Evolutionary conservation across 2,113 vertebrate genomes (phyloP).

Genomic region (Xiphophorus couchianus): DNA sequence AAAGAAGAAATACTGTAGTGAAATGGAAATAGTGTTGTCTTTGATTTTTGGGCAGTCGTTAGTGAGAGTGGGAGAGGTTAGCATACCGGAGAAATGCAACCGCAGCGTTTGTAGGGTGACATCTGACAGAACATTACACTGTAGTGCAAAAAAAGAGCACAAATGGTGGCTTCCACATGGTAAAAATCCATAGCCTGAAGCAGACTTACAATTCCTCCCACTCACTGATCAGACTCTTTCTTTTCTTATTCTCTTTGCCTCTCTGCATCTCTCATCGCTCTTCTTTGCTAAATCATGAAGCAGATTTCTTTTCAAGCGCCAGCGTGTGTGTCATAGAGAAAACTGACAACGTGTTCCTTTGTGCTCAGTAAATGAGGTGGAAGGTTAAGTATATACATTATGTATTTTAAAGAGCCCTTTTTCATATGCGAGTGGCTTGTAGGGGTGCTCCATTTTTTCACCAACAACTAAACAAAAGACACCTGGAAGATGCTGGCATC

Average conservation of each 20-base stretch:
- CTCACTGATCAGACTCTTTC: constrained; percentile 62
- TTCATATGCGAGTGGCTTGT: background rate
- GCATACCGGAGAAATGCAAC: background rate
- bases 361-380: constrained; percentile 40
- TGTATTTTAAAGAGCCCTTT: background rate
- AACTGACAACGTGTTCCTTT: constrained; percentile 41
- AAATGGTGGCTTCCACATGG: constrained; percentile 55
- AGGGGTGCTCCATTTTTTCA: constrained; percentile 1
- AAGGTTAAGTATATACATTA: constrained; percentile 48
- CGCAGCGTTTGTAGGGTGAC: constrained; percentile 12
- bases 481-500: constrained; percentile 33
- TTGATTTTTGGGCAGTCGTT: background rate
- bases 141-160: constrained; percentile 44
- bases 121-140: constrained; percentile 33
- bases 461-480: constrained; percentile 13
- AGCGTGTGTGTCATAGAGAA: constrained; percentile 44
- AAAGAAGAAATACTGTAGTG: background rate
- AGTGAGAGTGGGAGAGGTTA: background rate
- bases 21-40: background rate
- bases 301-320: constrained; percentile 54
- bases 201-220: constrained; percentile 67
- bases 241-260: constrained; percentile 5
- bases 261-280: constrained; percentile 37
- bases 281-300: constrained; percentile 48
- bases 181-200: constrained; percentile 61